Conservation (phyloP, 1,140 invertebrate species). For the Drosophila micromelanica region DNA sequence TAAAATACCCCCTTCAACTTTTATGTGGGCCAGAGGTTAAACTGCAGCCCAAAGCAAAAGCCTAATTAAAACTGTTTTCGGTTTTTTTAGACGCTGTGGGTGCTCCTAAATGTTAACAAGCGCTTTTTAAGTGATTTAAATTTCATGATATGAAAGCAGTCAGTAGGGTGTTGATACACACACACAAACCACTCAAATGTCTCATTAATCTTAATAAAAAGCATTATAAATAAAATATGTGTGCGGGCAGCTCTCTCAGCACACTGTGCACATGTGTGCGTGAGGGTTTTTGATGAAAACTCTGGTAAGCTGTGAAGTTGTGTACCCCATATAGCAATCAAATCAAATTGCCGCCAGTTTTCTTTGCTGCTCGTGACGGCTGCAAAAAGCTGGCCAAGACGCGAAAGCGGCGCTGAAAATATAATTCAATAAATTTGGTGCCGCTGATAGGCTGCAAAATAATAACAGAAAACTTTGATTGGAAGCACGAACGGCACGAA, state of each 20-base stretch:
- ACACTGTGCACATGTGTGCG: conserved; percentile 7
- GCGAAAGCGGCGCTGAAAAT: conserved; percentile 45
- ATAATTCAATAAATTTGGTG: conserved; percentile 70
- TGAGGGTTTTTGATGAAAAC: conserved; percentile 11
- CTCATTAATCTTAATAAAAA: conserved; percentile 78
- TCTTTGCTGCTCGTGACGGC: conserved; percentile 36
- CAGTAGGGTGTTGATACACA: conserved; percentile 12
- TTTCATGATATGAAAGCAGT: conserved; percentile 59
- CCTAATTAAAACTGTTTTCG: conserved; percentile 18
- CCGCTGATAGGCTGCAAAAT: conserved; percentile 66
- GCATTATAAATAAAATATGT: conserved; percentile 58
- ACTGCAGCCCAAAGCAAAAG: conserved; percentile 2
- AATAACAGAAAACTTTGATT: conserved; percentile 68
- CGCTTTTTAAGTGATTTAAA: conserved; percentile 63
- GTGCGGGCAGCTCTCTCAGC: neutral
- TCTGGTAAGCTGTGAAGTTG: neutral
- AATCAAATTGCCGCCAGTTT: conserved; percentile 46
- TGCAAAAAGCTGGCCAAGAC: conserved; percentile 12
- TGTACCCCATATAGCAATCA: conserved; percentile 37
- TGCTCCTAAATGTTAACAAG: conserved; percentile 43
- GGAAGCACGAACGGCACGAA: conserved; percentile 53
- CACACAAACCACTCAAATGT: conserved; percentile 52
- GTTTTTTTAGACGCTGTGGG: conserved; percentile 15
- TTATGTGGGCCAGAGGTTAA: neutral
- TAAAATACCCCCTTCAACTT: conserved; percentile 22